Evolutionary conservation across 2,797 vertebrate genomes (phyloP).

Genomic region (Chrosomus eos): DNA sequence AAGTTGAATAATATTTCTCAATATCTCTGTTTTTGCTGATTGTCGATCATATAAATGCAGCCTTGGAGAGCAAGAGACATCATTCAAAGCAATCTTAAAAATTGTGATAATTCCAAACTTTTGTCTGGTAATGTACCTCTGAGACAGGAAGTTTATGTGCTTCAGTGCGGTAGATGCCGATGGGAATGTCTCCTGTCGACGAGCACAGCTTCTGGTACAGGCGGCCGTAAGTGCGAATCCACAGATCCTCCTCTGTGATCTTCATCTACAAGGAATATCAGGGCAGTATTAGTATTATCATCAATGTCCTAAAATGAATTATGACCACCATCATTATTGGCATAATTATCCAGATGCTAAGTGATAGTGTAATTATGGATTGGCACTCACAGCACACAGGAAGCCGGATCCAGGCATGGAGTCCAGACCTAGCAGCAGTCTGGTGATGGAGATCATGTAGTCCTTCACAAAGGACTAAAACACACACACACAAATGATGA

Average conservation of each 20-base stretch:
- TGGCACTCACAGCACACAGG: conserved; percentile 82
- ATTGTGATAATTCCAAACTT: no score
- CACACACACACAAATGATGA: conserved; percentile 47
- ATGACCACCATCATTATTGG: conserved; percentile 26
- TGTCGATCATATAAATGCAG: not conserved
- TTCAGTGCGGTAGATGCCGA: conserved; percentile 85
- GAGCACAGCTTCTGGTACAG: conserved; percentile 88
- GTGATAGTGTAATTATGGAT: not conserved
- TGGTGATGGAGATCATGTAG: conserved; percentile 89
- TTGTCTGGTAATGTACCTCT: conserved; percentile 70
- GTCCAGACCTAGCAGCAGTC: conserved; percentile 84
- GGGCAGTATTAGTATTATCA: not conserved
- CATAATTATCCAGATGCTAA: not conserved
- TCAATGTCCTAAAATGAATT: not conserved
- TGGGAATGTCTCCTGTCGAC: conserved; percentile 84
- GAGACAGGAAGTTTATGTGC: conserved; percentile 80
- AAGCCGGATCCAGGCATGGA: conserved; percentile 87
- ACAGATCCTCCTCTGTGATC: conserved; percentile 85
- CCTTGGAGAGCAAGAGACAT: no score
- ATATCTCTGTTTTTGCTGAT: no score
- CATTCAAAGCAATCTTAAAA: no score
- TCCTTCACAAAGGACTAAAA: conserved; percentile 87
- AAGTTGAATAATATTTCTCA: no score
- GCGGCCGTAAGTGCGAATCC: conserved; percentile 84
- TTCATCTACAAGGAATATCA: conserved; percentile 76